Base-by-base conservation (phyloP, 2,113 vertebrate genomes). In the Manacus vitellinus region DNA sequence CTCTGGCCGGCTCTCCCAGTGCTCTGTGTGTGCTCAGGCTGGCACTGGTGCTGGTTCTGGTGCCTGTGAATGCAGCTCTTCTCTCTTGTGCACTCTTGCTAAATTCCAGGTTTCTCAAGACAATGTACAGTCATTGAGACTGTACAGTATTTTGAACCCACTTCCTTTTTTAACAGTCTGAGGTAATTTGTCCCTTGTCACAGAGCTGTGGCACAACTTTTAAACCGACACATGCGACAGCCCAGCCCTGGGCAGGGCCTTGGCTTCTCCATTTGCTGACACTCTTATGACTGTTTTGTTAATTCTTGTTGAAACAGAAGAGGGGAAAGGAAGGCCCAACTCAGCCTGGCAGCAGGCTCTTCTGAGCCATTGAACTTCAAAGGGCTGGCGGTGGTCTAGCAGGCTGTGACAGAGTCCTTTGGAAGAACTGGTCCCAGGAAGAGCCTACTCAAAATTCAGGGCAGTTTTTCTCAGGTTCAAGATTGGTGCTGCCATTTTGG, bases 11-110 rank as follows among this genome's bases (percentile, higher is more conserved):
- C 41, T 72, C 76, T 24, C 58, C n/a, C 27, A 3, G 10, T 16
- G 71, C 14, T 22, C 47, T 31, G 3, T 2, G 4, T 0, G 0
- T 4, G 33, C 43, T 37, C 78, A 41, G 39, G 2, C 70, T 25
- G 14, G 10, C 30, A 3, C 59, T 28, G 31, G 5, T 30, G 41
- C 47, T 51, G 41, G 24, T 11, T 47, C 27, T 21, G 41, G 27
- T 23, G 30, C 73, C 47, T 31, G 18, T 14, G 41, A 58, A 14
- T 0, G 1, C 74, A 71, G 39, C 54, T 28, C 55, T 82, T 81
- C 9, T 65, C 31, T 81, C 49, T 41, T 2, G 2, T 16, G 8
- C 1, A 0, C 30, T 88, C 13, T 93, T 97, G 82, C 58, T 74
- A 47, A 86, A 77, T 51, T 62, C n/a, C 24, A 51, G 28, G 46